Base-by-base conservation (phyloP, 1,140 invertebrate species). In the Brachionus paranguensis region DNA sequence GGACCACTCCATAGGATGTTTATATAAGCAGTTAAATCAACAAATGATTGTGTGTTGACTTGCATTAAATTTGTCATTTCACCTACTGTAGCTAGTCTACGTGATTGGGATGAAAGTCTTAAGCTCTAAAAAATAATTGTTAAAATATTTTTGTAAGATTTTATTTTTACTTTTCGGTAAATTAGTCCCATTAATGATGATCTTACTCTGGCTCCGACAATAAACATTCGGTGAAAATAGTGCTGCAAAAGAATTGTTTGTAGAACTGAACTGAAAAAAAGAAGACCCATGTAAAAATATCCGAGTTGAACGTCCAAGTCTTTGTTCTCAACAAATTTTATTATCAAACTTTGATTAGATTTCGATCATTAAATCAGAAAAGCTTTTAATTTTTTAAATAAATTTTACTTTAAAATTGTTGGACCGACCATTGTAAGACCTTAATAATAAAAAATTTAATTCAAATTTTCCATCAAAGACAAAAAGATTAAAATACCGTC, bases 1-100 rank as follows among this genome's bases (percentile, higher is more conserved):
- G 96, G 96, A 1, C 95, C 95, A 0, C 96, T 97, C 96, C 96
- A 99, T 85, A 98, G 92, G 93, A 96, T 96, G 88, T 97, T 97
- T 78, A 98, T 90, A 87, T 96, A 97, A 0, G 89, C 90, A 84
- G 88, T 90, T 68, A 91, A 86, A 83, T 91, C 91, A 85, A 88
- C 87, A 85, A 90, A 89, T n/a, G 87, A 85, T 85, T 91, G 90
- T 7, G 90, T 89, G 88, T 92, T 92, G 10, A 91, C 90, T 1
- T 91, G 88, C 90, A 92, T 91, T 68, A 92, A 85, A 85, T 92
- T 92, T 0, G 91, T 91, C 55, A 92, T 92, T 86, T 92, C 91
- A 14, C 92, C 91, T 27, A 91, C 89, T 6, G 91, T 92, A 12
- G 90, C 89, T 11, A 88, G 86, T 55, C 87, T 87, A 14, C 89